Conservation (phyloP, 2,113 vertebrate species). For the Trochalopteron elliotii region DNA sequence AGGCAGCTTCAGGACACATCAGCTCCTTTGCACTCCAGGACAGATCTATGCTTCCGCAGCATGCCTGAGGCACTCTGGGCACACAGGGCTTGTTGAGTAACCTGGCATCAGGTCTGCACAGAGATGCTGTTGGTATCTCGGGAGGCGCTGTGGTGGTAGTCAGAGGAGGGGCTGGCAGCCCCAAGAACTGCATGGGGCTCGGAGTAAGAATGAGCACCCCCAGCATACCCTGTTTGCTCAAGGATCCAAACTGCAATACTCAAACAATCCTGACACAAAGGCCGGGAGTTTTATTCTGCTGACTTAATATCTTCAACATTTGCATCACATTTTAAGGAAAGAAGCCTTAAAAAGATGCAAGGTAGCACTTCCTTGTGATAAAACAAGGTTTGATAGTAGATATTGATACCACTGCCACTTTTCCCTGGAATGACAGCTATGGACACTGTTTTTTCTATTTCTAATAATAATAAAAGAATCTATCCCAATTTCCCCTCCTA, state of each 20-base stretch:
- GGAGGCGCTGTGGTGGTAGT: accelerated
- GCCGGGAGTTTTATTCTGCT: background rate
- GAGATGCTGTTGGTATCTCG: accelerated
- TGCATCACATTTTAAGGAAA: background rate
- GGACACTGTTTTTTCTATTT: background rate
- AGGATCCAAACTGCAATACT: background rate
- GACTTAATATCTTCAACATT: background rate
- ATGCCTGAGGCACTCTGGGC: accelerated
- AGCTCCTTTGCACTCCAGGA: accelerated
- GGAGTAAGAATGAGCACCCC: accelerated
- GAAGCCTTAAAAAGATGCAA: background rate
- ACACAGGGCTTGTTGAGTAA: accelerated
- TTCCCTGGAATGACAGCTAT: background rate
- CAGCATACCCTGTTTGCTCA: background rate
- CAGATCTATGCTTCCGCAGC: accelerated
- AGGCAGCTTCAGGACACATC: background rate
- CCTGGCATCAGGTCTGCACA: accelerated
- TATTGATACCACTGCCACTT: background rate
- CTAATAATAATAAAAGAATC: background rate
- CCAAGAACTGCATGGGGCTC: background rate
- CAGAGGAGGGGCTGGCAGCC: background rate
- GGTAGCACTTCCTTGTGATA: background rate
- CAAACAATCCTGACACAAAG: background rate
- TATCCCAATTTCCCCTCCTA: background rate
- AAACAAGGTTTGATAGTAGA: background rate